Evolutionary conservation across 2,797 vertebrate species (phyloP).

Genomic region (Iguana delicatissima): DNA sequence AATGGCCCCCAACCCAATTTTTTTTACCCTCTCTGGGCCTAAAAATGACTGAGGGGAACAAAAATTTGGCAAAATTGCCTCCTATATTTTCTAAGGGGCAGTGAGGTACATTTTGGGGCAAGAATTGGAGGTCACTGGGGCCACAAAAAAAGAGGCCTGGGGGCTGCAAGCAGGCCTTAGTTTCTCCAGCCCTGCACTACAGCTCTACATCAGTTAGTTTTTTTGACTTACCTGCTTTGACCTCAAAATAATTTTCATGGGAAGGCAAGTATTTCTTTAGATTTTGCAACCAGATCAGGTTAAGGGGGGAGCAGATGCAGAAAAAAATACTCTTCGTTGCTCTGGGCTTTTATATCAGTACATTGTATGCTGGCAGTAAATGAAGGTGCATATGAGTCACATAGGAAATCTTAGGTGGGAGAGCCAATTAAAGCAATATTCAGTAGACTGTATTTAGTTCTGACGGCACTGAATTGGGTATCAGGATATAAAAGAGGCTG

Average conservation of each 20-base stretch:
- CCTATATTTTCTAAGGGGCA: too few relatives aligned
- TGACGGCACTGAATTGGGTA: background rate
- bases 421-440: background rate
- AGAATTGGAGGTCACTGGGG: too few relatives aligned
- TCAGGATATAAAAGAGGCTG: background rate
- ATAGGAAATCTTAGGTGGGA: background rate
- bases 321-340: fast-evolving
- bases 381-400: conserved; percentile 11
- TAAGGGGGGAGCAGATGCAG: background rate
- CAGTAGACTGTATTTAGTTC: background rate
- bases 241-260: background rate
- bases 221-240: background rate
- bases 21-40: too few relatives aligned
- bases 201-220: background rate
- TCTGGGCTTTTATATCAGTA: background rate
- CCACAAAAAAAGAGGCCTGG: too few relatives aligned
- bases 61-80: too few relatives aligned
- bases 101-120: too few relatives aligned
- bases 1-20: too few relatives aligned
- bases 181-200: too few relatives aligned
- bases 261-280: background rate
- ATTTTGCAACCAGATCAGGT: fast-evolving
- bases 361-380: background rate
- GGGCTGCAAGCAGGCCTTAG: too few relatives aligned
- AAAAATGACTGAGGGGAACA: too few relatives aligned